These are phyloP conservation scores for Tethya wilhelma DNA, from an alignment of 37 sponge, comb jelly and placozoan genomes.

Conservation along the genomic window DNA sequence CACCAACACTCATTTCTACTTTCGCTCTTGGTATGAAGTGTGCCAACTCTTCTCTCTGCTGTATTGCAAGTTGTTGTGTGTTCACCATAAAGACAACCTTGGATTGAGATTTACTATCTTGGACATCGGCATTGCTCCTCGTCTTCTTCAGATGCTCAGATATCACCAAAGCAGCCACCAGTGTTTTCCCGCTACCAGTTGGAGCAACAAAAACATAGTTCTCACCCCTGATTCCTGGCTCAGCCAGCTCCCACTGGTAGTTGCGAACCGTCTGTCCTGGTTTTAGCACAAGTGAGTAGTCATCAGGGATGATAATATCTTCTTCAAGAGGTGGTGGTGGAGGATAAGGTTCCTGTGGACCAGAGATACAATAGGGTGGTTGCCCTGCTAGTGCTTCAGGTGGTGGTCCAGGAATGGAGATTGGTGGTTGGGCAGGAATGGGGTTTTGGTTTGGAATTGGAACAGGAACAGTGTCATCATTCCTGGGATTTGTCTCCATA, in stretches of 20 bases:
- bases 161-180: conserved; percentile 58
- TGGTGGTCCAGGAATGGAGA: no score
- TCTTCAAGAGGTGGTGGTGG: neutral
- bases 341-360: no score
- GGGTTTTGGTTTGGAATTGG: no score
- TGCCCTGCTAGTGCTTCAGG: no score
- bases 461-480: no score
- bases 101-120: neutral
- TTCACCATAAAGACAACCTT: conserved; percentile 62
- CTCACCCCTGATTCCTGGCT: conserved; percentile 57
- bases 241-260: conserved; percentile 62
- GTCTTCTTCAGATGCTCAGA: conserved; percentile 36
- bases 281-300: neutral
- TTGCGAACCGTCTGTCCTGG: conserved; percentile 13
- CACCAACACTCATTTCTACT: conserved; percentile 38
- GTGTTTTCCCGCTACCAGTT: conserved; percentile 74
- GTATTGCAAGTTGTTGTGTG: conserved; percentile 65
- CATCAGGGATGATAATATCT: neutral
- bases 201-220: conserved; percentile 70
- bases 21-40: conserved; percentile 17
- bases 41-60: conserved; percentile 53
- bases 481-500: no score
- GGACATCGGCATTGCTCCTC: no score
- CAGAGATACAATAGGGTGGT: no score
- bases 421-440: no score